Evolutionary conservation across 2,888 invertebrate genomes (phyloP).

Genomic region (Caenorhabditis doughertyi): DNA sequence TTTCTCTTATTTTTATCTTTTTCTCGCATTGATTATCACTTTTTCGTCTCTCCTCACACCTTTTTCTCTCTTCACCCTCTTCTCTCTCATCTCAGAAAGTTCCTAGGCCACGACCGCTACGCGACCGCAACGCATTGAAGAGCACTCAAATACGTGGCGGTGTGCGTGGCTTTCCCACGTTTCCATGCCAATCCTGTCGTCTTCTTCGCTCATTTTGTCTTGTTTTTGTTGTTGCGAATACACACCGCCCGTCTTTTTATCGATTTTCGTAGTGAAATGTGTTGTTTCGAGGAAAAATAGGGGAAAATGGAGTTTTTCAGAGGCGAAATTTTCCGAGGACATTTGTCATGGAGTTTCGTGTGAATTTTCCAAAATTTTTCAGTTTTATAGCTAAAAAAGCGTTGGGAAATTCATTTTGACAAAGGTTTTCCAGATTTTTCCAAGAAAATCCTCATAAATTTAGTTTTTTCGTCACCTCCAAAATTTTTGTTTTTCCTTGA

Average conservation of each 20-base stretch:
- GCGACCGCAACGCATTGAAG: slow-evolving; percentile 48
- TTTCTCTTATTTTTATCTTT: no score
- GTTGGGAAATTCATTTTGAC: no score
- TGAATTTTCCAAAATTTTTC: neutral
- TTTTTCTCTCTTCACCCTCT: no score
- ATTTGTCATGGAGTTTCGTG: no score
- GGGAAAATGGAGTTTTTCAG: no score
- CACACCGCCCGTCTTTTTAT: neutral
- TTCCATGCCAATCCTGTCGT: slow-evolving; percentile 21
- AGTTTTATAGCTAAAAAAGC: neutral
- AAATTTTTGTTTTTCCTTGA: no score
- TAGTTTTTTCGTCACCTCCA: no score
- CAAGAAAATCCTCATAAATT: no score
- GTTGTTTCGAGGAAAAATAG: no score
- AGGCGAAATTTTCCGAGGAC: no score
- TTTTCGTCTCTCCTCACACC: neutral
- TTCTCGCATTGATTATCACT: neutral
- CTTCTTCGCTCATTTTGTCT: neutral
- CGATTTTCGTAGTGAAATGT: no score
- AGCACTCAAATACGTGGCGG: slow-evolving; percentile 1
- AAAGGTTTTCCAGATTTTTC: no score
- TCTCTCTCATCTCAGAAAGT: neutral
- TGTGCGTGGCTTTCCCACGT: slow-evolving; percentile 1
- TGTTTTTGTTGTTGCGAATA: neutral
- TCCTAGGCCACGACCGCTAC: slow-evolving; percentile 13